A percentile compares a stretch with the other conserved stretches of the same genome.
Evolutionary conservation across 2,797 vertebrate species (phyloP).

Genomic region (Myotis planiceps): DNA sequence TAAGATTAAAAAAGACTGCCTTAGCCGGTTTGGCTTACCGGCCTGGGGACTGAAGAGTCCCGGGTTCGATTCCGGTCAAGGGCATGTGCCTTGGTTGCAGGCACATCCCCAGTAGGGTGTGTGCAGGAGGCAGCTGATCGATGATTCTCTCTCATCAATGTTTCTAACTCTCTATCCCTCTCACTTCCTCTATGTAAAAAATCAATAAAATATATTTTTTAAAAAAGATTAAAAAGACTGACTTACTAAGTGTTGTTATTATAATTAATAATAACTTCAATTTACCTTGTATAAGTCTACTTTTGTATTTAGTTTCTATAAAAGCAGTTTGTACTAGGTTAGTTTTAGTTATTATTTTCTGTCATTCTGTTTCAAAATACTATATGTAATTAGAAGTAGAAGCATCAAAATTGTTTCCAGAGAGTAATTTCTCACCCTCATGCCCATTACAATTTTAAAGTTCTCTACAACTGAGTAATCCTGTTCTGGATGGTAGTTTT

Average conservation of each 20-base stretch:
- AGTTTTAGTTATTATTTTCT: constrained; percentile 22
- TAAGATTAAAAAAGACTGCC: background rate
- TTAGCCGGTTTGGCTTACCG: too few species aligned
- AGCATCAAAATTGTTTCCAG: background rate
- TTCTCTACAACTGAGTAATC: background rate
- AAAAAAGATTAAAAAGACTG: background rate
- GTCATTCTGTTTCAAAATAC: background rate
- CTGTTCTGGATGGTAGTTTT: background rate
- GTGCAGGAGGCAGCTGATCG: too few species aligned
- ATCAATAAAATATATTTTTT: too few species aligned
- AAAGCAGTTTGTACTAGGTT: background rate
- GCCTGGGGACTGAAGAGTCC: too few species aligned
- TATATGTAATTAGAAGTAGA: background rate
- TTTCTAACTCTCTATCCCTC: too few species aligned
- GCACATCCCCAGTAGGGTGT: too few species aligned
- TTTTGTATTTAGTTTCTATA: background rate
- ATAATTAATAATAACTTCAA: background rate
- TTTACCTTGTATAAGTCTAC: background rate
- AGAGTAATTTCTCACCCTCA: background rate
- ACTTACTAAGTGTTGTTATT: background rate
- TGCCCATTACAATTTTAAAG: background rate
- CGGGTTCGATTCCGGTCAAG: too few species aligned
- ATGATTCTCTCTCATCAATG: too few species aligned
- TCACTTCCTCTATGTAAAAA: too few species aligned
- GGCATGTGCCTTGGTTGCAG: too few species aligned